Evolutionary conservation across 2,888 invertebrate genomes (phyloP).

Genomic region (Notodonta ziczac): DNA sequence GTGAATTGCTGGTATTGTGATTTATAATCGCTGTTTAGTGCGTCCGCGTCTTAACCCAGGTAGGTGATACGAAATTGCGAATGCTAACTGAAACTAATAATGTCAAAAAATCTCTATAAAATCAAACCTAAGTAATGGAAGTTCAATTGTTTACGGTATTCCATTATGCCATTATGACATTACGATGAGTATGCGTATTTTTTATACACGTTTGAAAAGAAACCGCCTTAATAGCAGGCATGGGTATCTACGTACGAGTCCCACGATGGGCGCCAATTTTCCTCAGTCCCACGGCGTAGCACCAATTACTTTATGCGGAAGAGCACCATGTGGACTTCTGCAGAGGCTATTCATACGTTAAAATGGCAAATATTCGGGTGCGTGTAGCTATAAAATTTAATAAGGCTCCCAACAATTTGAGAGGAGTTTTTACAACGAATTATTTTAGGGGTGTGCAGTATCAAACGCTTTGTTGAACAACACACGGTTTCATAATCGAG

Average conservation of each 20-base stretch:
- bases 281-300: constrained; percentile 32
- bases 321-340: constrained; percentile 13
- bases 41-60: constrained; percentile 43
- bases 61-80: constrained; percentile 37
- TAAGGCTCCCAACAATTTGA: constrained; percentile 18
- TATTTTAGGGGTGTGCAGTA: constrained; percentile 31
- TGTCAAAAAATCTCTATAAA: constrained; percentile 22
- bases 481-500: constrained; percentile 45
- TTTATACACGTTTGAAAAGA: constrained; percentile 44
- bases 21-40: constrained; percentile 34
- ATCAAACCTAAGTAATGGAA: constrained; percentile 34
- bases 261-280: constrained; percentile 50
- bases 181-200: constrained; percentile 47
- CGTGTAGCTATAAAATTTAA: constrained; percentile 24
- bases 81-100: constrained; percentile 10
- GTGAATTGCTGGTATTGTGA: constrained; percentile 48
- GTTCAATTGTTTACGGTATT: constrained; percentile 35
- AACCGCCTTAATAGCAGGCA: constrained; percentile 46
- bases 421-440: constrained; percentile 27
- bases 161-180: constrained; percentile 39
- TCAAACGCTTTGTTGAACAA: constrained; percentile 45
- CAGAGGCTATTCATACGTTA: constrained; percentile 18
- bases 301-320: constrained; percentile 35
- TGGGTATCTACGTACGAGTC: constrained; percentile 35
- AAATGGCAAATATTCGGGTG: constrained; percentile 19